Percentiles rank a stretch among this genome's conserved stretches.
These are phyloP conservation scores for Schizotus pectinicornis DNA, from an alignment of 2,888 invertebrate genomes.

Conservation along the genomic window DNA sequence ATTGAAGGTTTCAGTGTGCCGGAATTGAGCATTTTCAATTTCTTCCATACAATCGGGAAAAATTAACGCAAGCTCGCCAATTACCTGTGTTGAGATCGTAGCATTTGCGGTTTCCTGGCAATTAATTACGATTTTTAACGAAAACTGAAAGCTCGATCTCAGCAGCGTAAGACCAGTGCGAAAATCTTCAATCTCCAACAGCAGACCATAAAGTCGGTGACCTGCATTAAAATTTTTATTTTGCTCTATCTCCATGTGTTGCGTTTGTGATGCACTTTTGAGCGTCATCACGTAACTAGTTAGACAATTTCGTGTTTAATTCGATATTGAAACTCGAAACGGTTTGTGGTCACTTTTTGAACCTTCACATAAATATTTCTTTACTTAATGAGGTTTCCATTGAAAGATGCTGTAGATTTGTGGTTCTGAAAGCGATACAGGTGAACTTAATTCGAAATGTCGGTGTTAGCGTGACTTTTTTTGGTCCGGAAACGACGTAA, in stretches of 20 bases:
- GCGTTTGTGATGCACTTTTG: neutral
- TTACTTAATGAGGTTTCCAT: conserved; percentile 6
- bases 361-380: conserved; percentile 25
- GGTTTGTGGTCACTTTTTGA: conserved; percentile 24
- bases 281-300: neutral
- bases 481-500: neutral
- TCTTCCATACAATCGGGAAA: neutral
- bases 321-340: conserved; percentile 15
- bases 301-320: neutral
- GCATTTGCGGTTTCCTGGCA: neutral
- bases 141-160: too few species aligned
- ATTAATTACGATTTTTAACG: neutral
- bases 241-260: neutral
- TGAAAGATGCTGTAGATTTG: conserved; percentile 4
- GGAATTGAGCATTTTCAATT: neutral
- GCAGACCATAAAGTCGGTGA: conserved; percentile 2
- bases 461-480: neutral
- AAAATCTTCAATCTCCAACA: neutral
- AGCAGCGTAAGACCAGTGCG: neutral
- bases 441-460: conserved; percentile 6
- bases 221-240: conserved; percentile 2
- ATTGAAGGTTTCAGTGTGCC: conserved; percentile 2
- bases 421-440: conserved; percentile 10
- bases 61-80: too few species aligned
- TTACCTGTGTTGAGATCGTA: too few species aligned